A percentile compares a stretch with the other conserved stretches of the same genome.
phyloP scores from a whole-genome alignment of 2,113 vertebrate genomes.

The Thryonomys swinderianus region DNA sequence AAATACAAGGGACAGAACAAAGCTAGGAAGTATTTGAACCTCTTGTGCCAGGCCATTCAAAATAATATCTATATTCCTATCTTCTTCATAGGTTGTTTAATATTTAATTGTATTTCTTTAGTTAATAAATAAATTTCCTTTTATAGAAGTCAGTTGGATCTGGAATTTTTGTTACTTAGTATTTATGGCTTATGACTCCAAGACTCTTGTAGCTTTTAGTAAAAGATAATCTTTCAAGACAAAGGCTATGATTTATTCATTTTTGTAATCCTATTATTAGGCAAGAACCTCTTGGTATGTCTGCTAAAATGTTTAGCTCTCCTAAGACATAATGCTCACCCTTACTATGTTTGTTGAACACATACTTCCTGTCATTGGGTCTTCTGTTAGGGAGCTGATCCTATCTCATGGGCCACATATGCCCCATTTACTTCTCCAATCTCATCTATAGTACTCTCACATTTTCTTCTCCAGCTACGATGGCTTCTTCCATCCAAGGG shows the following conservation, averaged over 20 bases:
- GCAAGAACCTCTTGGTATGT: neutral
- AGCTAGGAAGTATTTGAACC: neutral
- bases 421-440: neutral
- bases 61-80: neutral
- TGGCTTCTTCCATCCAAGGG: neutral
- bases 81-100: neutral
- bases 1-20: neutral
- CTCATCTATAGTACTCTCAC: neutral
- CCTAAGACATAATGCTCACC: neutral
- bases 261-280: neutral
- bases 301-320: neutral
- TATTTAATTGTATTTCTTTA: neutral
- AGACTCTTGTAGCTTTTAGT: neutral
- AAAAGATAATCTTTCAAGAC: neutral
- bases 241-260: neutral
- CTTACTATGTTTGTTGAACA: neutral
- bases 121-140: neutral
- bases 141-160: neutral
- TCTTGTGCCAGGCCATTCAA: neutral
- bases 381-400: neutral
- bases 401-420: neutral
- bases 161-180: neutral
- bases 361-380: neutral
- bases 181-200: neutral
- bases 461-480: neutral